These are phyloP conservation scores for Rachycentron canadum DNA, from an alignment of 2,797 vertebrate species.

Conservation along the genomic window DNA sequence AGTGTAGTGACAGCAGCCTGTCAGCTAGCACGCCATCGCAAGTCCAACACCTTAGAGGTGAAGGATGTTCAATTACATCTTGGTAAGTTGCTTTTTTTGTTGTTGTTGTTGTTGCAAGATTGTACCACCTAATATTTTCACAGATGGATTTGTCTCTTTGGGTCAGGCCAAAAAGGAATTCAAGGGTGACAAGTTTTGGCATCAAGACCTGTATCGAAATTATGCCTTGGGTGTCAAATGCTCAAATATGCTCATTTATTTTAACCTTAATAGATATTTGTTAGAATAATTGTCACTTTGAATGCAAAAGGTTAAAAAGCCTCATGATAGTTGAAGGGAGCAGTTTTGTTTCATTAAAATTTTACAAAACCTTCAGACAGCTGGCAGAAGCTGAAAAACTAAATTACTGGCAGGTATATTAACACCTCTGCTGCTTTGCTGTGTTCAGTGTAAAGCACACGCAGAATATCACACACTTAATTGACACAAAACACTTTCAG, in stretches of 20 bases:
- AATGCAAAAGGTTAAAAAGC: background rate
- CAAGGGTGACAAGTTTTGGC: background rate
- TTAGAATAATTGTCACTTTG: too few relatives aligned
- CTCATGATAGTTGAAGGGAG: background rate
- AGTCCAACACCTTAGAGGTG: slow-evolving; percentile 97
- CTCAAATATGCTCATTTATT: too few relatives aligned
- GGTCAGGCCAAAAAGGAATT: background rate
- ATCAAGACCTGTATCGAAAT: background rate
- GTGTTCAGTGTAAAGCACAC: background rate
- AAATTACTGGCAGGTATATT: background rate
- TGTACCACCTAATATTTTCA: background rate
- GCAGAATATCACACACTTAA: background rate
- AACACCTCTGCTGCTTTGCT: background rate
- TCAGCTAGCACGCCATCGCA: slow-evolving; percentile 96
- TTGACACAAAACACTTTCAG: background rate
- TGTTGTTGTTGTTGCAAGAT: too few relatives aligned
- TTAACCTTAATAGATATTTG: too few relatives aligned
- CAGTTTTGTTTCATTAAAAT: background rate
- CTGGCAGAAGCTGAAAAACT: background rate
- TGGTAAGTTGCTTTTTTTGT: slow-evolving; percentile 81
- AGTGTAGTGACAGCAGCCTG: slow-evolving; percentile 98
- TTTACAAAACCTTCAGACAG: background rate
- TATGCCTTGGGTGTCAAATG: too few relatives aligned
- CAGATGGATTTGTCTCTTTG: background rate
- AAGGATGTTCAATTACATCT: slow-evolving; percentile 98